phyloP scores from a whole-genome alignment of 1,140 invertebrate genomes.

The Pemphigus obesinymphae region DNA sequence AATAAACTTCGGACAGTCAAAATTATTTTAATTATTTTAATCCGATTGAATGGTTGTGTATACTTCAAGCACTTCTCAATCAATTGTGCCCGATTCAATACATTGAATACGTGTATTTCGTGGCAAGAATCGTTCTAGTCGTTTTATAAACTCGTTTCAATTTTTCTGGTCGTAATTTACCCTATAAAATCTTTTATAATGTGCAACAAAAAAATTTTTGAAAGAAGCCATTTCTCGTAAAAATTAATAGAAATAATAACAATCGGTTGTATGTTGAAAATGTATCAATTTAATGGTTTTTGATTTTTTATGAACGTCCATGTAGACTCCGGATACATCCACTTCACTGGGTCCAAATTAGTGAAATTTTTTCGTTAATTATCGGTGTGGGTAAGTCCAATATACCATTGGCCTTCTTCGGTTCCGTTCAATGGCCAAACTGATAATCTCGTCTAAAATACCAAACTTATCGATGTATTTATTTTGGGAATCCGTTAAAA shows the following conservation, averaged over 20 bases:
- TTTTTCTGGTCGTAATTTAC: slow-evolving; percentile 68
- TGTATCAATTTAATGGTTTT: not conserved
- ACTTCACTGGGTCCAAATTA: not conserved
- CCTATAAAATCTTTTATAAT: slow-evolving; percentile 59
- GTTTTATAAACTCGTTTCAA: slow-evolving; percentile 59
- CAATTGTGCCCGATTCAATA: slow-evolving; percentile 82
- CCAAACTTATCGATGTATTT: not conserved
- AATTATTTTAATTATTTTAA: not conserved
- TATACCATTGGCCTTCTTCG: slow-evolving; percentile 17
- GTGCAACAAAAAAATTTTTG: not conserved
- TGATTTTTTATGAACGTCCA: too few relatives aligned
- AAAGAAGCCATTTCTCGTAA: not conserved
- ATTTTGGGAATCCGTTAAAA: not conserved
- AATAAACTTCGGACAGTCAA: too few relatives aligned
- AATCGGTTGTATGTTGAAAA: slow-evolving; percentile 31
- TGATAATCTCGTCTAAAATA: not conserved
- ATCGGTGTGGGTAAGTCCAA: slow-evolving; percentile 5
- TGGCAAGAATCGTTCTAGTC: slow-evolving; percentile 47
- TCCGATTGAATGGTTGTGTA: slow-evolving; percentile 34
- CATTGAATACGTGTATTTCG: slow-evolving; percentile 58
- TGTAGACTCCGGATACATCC: not conserved
- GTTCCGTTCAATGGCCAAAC: not conserved
- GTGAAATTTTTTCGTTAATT: not conserved
- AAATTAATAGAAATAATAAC: not conserved
- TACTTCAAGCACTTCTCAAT: slow-evolving; percentile 65